Evolutionary conservation across 1,140 invertebrate genomes (phyloP), one percentile per base, ranked within the genome.

Genomic region (Phortica variegata): DNA sequence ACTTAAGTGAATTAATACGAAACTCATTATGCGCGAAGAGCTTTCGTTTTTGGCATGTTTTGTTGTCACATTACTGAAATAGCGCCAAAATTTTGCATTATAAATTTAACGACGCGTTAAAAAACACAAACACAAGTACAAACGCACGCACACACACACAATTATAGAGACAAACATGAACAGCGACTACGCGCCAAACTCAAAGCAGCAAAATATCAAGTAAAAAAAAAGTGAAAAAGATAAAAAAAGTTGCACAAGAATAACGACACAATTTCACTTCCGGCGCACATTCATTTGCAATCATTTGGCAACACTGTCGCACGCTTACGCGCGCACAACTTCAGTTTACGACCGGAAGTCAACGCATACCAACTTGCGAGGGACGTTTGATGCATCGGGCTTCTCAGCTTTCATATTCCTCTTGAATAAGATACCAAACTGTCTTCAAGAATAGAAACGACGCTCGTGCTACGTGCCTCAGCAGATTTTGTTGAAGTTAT

Each of bases 51-150:
- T 58, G 49, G 44, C 42, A 7, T 12, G 6, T 34, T 34, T 9
- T 34, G 13, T 13, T 12, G 12, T 51, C 57, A 63, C 63, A 68
- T 68, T 68, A 68, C 65, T 49, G 43, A 51, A 69, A 68, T 60
- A 54, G 57, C 49, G 54, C 49, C 57, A 68, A 68, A 68, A 42
- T 34, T 43, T 40, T 45, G 49, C 34, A 43, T 55, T 61, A 65
- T 65, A 65, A 68, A 68, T 68, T 68, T 68, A 68, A 69, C 61
- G 63, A 68, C 58, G 60, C 65, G 60, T 65, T 65, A 58, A 62
- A 45, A 52, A 29, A 29, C 26, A 29, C 26, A 29, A 7, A 29
- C 6, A 29, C 6, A 29, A 15, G 9, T 34, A 34, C 36, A 38
- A 12, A 38, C 17, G 18, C 9, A 38, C 36, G 18, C 36, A 38